Evolutionary conservation across 1,140 invertebrate species (phyloP).

Genomic region (Drosophila ambigua): DNA sequence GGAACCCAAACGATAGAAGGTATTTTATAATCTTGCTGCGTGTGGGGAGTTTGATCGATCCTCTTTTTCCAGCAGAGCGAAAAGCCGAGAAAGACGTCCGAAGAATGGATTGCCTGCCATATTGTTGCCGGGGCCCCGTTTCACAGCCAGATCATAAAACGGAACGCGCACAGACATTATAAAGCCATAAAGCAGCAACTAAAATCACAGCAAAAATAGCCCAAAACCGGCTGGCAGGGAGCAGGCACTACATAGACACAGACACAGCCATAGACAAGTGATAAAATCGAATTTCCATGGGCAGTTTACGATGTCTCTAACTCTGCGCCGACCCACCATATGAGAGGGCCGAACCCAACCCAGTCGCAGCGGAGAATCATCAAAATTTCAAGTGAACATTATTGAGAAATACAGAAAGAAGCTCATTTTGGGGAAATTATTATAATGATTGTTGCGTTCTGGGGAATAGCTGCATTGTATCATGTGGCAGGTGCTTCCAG

Average conservation of each 20-base stretch:
- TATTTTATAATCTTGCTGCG: not conserved
- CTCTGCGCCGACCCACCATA: not conserved
- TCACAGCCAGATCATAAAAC: constrained; percentile 72
- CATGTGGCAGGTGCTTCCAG: constrained; percentile 61
- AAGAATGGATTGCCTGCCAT: constrained; percentile 44
- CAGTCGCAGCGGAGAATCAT: not conserved
- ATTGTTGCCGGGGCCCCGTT: constrained; percentile 45
- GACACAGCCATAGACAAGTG: constrained; percentile 6
- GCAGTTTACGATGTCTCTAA: constrained; percentile 25
- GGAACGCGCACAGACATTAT: constrained; percentile 64
- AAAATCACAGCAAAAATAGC: constrained; percentile 68
- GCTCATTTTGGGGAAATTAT: constrained; percentile 17
- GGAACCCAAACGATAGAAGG: constrained; percentile 22
- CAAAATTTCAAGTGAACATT: constrained; percentile 12
- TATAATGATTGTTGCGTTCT: constrained; percentile 16
- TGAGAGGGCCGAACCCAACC: not conserved
- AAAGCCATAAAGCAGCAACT: constrained; percentile 76
- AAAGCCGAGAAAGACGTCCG: not conserved
- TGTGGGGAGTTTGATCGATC: not conserved
- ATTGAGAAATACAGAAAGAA: constrained; percentile 21
- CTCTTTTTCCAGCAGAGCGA: not conserved
- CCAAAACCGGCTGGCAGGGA: constrained; percentile 3
- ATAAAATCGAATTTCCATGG: constrained; percentile 25
- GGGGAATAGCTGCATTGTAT: constrained; percentile 51
- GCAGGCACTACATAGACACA: constrained; percentile 16